Percentiles rank a stretch among this genome's conserved stretches.
Evolutionary conservation across 2,797 vertebrate species (phyloP).

Genomic region (Remorina albescens): DNA sequence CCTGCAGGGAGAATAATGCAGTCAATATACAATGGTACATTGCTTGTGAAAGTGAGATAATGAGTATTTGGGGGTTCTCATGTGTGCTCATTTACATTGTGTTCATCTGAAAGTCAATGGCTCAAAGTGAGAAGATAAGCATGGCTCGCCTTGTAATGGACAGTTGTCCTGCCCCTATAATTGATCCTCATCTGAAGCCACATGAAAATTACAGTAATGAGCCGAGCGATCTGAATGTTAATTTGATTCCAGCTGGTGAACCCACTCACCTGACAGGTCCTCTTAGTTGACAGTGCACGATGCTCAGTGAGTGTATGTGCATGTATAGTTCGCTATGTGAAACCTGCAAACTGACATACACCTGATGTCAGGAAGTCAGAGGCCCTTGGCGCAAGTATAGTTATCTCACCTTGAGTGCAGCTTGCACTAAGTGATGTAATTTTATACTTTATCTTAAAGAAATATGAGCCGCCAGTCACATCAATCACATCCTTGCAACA

Average conservation of each 20-base stretch:
- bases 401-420: conserved; percentile 4
- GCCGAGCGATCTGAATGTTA: conserved; percentile 65
- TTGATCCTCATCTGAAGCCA: conserved; percentile 68
- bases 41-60: conserved; percentile 68
- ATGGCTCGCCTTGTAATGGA: conserved; percentile 62
- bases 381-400: conserved; percentile 1
- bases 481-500: not conserved
- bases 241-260: conserved; percentile 65
- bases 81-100: conserved; percentile 61
- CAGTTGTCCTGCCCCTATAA: conserved; percentile 63
- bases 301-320: conserved; percentile 15
- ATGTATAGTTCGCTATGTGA: conserved; percentile 8
- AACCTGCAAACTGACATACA: not conserved
- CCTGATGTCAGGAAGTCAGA: conserved; percentile 1
- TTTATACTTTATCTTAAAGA: no score
- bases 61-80: conserved; percentile 65
- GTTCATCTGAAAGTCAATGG: conserved; percentile 62
- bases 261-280: conserved; percentile 55
- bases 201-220: conserved; percentile 71
- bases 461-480: no score
- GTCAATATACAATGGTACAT: conserved; percentile 67
- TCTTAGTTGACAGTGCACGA: conserved; percentile 24
- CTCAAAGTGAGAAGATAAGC: conserved; percentile 56
- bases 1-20: conserved; percentile 71
- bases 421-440: not conserved